Evolutionary conservation across 1,140 invertebrate genomes (phyloP).

Genomic region (Pectinophora gossypiella): DNA sequence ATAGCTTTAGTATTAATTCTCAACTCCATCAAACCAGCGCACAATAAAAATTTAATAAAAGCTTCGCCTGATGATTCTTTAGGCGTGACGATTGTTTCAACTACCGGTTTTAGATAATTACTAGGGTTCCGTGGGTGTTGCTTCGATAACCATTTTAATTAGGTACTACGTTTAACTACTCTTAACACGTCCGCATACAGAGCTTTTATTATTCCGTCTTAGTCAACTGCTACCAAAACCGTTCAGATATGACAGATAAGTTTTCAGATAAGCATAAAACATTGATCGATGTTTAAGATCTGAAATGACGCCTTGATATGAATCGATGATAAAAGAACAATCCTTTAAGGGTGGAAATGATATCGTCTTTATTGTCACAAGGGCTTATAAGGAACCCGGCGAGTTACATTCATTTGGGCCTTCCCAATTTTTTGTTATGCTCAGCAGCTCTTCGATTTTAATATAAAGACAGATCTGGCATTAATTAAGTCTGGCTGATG

Average conservation of each 20-base stretch:
- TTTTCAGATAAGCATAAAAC: background rate
- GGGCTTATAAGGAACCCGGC: background rate
- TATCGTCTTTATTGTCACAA: background rate
- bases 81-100: slow-evolving; percentile 44
- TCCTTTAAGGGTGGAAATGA: background rate
- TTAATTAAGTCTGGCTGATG: slow-evolving; percentile 71
- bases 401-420: background rate
- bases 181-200: too few species aligned
- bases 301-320: background rate
- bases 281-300: background rate
- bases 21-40: background rate
- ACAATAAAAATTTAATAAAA: slow-evolving; percentile 31
- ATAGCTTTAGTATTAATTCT: too few species aligned
- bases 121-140: slow-evolving; percentile 17
- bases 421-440: slow-evolving; percentile 30
- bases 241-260: too few species aligned
- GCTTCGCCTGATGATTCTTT: slow-evolving; percentile 21
- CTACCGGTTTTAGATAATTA: slow-evolving; percentile 44
- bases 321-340: background rate
- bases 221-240: background rate
- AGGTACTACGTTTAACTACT: too few species aligned
- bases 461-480: slow-evolving; percentile 71
- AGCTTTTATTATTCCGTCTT: too few species aligned
- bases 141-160: too few species aligned
- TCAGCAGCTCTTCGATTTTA: slow-evolving; percentile 53